phyloP scores from a whole-genome alignment of 1,140 invertebrate genomes.

The Leptinotarsa defecta region DNA sequence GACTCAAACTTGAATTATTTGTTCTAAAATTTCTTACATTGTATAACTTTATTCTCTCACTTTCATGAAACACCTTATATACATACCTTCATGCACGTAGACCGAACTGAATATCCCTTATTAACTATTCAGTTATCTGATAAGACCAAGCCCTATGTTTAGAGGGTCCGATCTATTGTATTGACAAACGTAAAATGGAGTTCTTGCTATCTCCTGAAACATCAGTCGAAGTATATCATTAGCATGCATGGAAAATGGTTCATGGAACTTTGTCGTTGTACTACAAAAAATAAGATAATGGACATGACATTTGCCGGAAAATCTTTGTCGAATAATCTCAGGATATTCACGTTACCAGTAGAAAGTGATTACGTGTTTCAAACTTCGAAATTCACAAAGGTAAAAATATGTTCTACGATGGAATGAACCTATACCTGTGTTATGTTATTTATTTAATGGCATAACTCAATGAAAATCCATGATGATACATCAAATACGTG shows the following conservation, averaged over 20 bases:
- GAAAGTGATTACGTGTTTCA: no score
- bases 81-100: conserved; percentile 10
- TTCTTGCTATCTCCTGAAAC: conserved; percentile 25
- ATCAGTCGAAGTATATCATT: conserved; percentile 19
- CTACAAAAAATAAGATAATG: conserved; percentile 4
- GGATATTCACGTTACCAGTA: not conserved
- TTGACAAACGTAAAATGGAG: conserved; percentile 25
- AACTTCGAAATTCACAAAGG: no score
- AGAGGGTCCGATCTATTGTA: conserved; percentile 25
- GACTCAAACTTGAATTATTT: no score
- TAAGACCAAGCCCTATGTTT: conserved; percentile 23
- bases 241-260: conserved; percentile 13
- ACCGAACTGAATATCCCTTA: not conserved
- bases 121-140: conserved; percentile 28
- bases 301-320: conserved; percentile 7
- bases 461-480: no score
- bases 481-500: no score
- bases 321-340: not conserved
- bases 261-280: conserved; percentile 4
- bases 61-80: not conserved
- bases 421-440: no score
- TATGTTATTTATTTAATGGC: no score
- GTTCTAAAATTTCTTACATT: no score
- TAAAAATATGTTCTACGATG: no score
- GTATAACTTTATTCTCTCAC: no score